phyloP scores from a whole-genome alignment of 2,888 invertebrate species.

The Aphidoletes aphidimyza region DNA sequence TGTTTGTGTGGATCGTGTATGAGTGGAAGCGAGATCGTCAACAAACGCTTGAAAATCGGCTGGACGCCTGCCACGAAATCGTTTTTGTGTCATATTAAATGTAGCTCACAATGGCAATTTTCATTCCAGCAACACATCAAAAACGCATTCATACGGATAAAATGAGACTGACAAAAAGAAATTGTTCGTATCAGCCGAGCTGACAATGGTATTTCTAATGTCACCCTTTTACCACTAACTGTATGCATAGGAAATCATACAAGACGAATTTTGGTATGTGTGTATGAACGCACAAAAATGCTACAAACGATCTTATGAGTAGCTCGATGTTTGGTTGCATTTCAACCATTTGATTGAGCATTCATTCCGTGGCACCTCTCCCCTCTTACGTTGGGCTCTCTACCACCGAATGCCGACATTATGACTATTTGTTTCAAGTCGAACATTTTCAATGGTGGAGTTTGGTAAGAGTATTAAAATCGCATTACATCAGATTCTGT shows the following conservation, averaged over 20 bases:
- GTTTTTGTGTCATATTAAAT: neutral
- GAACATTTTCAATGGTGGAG: neutral
- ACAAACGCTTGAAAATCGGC: neutral
- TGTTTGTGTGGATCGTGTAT: neutral
- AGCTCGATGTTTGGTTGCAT: neutral
- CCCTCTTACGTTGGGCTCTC: neutral
- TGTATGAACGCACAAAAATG: neutral
- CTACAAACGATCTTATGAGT: neutral
- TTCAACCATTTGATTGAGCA: neutral
- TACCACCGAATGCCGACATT: neutral
- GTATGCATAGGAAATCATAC: neutral
- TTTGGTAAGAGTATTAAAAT: slow-evolving; percentile 17
- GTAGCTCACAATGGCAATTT: neutral
- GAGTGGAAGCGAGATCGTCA: neutral
- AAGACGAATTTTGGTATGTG: neutral
- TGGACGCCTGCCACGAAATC: neutral
- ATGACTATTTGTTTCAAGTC: neutral
- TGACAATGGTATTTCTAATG: neutral
- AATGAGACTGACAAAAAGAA: neutral
- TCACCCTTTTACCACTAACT: neutral
- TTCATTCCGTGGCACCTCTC: neutral
- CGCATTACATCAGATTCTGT: slow-evolving; percentile 35
- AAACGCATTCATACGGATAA: neutral
- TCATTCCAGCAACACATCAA: neutral
- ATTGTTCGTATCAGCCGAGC: neutral